phyloP scores from a whole-genome alignment of 2,888 invertebrate species.

The Macroteleia sp. region DNA sequence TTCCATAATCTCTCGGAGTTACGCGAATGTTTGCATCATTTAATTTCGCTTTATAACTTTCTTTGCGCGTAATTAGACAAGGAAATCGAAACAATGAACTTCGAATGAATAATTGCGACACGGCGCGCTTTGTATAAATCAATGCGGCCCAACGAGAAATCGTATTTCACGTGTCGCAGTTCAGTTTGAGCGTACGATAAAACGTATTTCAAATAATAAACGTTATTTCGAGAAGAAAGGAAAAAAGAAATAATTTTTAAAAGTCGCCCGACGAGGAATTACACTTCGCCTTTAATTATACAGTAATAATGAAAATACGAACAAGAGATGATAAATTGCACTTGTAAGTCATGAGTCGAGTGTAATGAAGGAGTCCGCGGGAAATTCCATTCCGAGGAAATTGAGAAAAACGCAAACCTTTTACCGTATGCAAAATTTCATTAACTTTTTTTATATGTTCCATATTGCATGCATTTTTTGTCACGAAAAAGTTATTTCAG shows the following conservation, averaged over 20 bases:
- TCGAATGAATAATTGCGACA: not conserved
- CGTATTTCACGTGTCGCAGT: slow-evolving; percentile 10
- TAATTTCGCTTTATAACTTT: not conserved
- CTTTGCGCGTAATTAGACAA: not conserved
- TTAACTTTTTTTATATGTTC: slow-evolving; percentile 53
- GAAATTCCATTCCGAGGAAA: slow-evolving; percentile 58
- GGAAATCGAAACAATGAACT: not conserved
- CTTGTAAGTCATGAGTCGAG: slow-evolving; percentile 53
- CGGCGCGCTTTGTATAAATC: slow-evolving; percentile 6
- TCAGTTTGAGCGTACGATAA: not conserved
- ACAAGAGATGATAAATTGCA: slow-evolving; percentile 60
- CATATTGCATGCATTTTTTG: slow-evolving; percentile 58
- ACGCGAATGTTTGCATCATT: not conserved
- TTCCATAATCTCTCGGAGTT: too few species aligned
- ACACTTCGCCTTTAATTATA: slow-evolving; percentile 40
- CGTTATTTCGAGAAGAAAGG: slow-evolving; percentile 39
- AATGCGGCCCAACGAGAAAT: not conserved
- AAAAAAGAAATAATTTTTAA: slow-evolving; percentile 43
- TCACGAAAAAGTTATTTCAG: slow-evolving; percentile 45
- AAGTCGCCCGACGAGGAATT: slow-evolving; percentile 27
- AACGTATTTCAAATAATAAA: slow-evolving; percentile 30
- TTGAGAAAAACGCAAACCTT: slow-evolving; percentile 62
- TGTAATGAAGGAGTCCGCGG: slow-evolving; percentile 58
- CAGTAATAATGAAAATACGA: slow-evolving; percentile 56
- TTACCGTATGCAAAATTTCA: slow-evolving; percentile 63